Evolutionary conservation across 2,113 vertebrate genomes (phyloP).

Genomic region (Elephas maximus): DNA sequence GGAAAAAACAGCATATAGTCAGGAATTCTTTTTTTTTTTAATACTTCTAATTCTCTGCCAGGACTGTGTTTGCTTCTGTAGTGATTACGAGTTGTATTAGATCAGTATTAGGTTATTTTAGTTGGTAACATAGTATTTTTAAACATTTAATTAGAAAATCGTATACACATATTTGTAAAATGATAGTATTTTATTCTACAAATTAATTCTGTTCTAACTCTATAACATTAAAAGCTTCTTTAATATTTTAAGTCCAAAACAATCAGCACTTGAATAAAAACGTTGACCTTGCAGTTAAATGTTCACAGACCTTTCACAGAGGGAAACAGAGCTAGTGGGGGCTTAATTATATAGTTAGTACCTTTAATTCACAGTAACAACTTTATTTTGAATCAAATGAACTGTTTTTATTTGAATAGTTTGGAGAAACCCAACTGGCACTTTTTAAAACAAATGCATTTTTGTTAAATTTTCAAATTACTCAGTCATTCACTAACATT

Average conservation of each 20-base stretch:
- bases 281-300: background rate
- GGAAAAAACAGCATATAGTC: background rate
- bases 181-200: conserved; percentile 41
- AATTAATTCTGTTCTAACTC: conserved; percentile 25
- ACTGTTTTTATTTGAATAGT: conserved; percentile 22
- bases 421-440: background rate
- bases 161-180: background rate
- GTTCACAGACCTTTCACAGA: background rate
- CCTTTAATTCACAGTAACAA: background rate
- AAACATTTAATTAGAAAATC: conserved; percentile 48
- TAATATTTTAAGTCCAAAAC: conserved; percentile 45
- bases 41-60: background rate
- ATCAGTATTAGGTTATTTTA: conserved; percentile 16
- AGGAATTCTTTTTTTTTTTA: conserved; percentile 15
- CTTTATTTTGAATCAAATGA: conserved; percentile 31
- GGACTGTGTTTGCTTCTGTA: background rate
- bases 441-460: background rate
- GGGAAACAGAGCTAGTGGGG: background rate
- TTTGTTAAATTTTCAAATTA: conserved; percentile 10
- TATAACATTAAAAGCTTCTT: background rate
- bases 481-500: background rate
- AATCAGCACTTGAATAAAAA: conserved; percentile 42
- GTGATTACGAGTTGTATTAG: conserved; percentile 23
- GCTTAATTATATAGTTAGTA: conserved; percentile 45
- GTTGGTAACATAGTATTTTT: background rate